Evolutionary conservation across 37 sponge, comb jelly and placozoan species (phyloP), one percentile per base, ranked within the genome.

Genomic region (Haliclona indistincta): DNA sequence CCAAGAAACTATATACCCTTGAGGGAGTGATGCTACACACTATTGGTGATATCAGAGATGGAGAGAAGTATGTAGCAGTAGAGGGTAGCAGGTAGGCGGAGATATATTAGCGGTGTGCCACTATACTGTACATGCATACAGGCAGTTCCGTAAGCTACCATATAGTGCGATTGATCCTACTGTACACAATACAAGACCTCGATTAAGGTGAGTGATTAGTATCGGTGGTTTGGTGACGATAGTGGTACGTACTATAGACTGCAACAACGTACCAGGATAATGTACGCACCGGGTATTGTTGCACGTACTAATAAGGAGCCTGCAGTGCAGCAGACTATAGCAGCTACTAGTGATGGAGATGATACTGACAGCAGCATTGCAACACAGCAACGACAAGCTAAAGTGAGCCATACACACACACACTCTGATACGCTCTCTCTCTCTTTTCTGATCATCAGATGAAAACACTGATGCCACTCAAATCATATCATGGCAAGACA

Each of bases 61-160:
- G 80, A 55, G 81, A 77, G 42, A 75, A 85, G 39, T 90, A 90
- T 71, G 91, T 90, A 28, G 91, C 82, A 22, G 34, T 90, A 8
- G 82, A 85, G 51, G 91, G 91, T 26, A 43, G 66, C 62, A 90
- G 67, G 79, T 78, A 67, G 19, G 53, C 63, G 35, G 13, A 4
- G 28, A 19, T 36, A 41, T 7, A 36, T n/a, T 37, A 66, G 5
- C 40, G 7, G 7, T 42, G 26, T 55, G 22, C 20, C 20, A 26
- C 23, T 28, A 34, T 71, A 34, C 34, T 17, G 25, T n/a, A 36
- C 60, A 32, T 73, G 13, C 61, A 38, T 73, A 26, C 30, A 78
- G 79, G 45, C 19, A 67, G 0, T 90, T 90, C 42, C 44, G 55
- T 52, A 90, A 61, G 38, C 86, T 81, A 47, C 60, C 86, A 17